Percentiles rank a stretch among this genome's conserved stretches.
These are phyloP conservation scores for Acrocera orbiculus DNA, from an alignment of 2,888 invertebrate genomes.

Conservation along the genomic window DNA sequence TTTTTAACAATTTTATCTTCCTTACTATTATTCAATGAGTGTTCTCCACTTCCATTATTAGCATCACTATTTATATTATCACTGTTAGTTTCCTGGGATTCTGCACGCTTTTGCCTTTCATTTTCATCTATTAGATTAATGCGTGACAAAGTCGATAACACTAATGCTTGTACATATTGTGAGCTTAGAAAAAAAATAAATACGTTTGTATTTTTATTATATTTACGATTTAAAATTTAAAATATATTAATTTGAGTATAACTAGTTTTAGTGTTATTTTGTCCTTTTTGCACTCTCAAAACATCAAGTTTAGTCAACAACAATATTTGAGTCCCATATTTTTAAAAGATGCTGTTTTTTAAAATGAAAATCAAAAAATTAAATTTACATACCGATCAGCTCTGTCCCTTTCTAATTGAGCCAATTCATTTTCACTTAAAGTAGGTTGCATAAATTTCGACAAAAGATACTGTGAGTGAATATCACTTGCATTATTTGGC, in stretches of 20 bases:
- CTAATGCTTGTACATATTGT: slow-evolving; percentile 51
- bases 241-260: neutral
- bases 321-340: too few species aligned
- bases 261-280: neutral
- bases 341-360: too few species aligned
- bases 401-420: slow-evolving; percentile 37
- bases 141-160: slow-evolving; percentile 40
- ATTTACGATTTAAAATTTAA: neutral
- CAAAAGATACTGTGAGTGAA: slow-evolving; percentile 27
- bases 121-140: slow-evolving; percentile 16
- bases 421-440: slow-evolving; percentile 35
- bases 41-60: slow-evolving; percentile 14
- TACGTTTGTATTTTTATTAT: neutral
- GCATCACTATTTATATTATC: slow-evolving; percentile 30
- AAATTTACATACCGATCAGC: slow-evolving; percentile 33
- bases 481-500: slow-evolving; percentile 15
- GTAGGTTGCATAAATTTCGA: slow-evolving; percentile 36
- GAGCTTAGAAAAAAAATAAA: slow-evolving; percentile 18
- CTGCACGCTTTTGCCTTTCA: slow-evolving; percentile 16
- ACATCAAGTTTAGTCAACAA: too few species aligned
- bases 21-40: slow-evolving; percentile 13
- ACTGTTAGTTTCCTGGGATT: slow-evolving; percentile 23
- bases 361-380: neutral
- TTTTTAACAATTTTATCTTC: slow-evolving; percentile 11
- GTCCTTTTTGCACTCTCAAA: too few species aligned